Evolutionary conservation across 2,113 vertebrate genomes (phyloP).

Genomic region (Eptatretus burgeri): DNA sequence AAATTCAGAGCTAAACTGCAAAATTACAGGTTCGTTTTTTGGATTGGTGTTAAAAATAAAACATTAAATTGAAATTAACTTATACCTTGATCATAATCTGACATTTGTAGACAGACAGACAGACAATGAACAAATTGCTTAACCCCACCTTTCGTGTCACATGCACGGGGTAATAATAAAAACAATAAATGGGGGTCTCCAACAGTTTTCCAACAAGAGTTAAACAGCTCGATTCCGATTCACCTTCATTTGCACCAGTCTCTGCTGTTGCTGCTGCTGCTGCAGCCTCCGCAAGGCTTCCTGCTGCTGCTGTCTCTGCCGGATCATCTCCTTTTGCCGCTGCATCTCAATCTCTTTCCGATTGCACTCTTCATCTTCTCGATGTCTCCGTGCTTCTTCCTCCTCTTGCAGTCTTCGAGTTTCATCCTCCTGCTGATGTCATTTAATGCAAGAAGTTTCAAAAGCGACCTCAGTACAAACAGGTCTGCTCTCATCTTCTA

Average conservation of each 20-base stretch:
- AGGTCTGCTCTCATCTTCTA: neutral
- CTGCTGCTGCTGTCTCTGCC: conserved; percentile 39
- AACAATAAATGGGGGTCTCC: too few relatives aligned
- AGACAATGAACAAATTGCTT: too few relatives aligned
- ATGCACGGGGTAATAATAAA: too few relatives aligned
- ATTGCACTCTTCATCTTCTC: conserved; percentile 25
- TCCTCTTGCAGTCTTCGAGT: conserved; percentile 36
- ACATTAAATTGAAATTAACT: too few relatives aligned
- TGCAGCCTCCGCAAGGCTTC: conserved; percentile 18
- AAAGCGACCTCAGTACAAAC: neutral
- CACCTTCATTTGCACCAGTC: conserved; percentile 9
- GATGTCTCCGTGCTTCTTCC: conserved; percentile 31
- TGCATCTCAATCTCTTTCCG: conserved; percentile 51
- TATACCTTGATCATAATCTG: too few relatives aligned
- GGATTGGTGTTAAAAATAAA: too few relatives aligned
- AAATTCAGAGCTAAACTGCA: too few relatives aligned
- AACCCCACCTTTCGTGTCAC: too few relatives aligned
- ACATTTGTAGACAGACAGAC: too few relatives aligned
- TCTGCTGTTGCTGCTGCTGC: neutral
- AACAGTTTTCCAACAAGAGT: too few relatives aligned
- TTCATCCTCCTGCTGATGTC: conserved; percentile 18
- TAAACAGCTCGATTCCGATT: conserved; percentile 16
- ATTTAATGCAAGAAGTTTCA: neutral
- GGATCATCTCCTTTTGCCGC: conserved; percentile 31
- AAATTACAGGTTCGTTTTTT: too few relatives aligned